phyloP scores from a whole-genome alignment of 2,888 invertebrate genomes.

The Rotaria sp. region DNA sequence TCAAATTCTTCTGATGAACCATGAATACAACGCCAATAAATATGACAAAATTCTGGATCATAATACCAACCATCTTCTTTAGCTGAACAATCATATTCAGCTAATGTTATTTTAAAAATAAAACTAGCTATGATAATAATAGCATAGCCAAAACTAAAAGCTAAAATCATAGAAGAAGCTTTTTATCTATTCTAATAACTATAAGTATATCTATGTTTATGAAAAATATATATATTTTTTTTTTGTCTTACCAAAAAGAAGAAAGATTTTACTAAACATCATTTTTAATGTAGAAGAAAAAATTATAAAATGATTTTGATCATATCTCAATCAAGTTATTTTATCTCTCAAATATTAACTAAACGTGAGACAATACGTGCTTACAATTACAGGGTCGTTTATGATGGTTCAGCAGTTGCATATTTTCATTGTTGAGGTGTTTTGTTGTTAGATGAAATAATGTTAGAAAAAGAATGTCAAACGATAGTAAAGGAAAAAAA shows the following conservation, averaged over 20 bases:
- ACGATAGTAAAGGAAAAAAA: background rate
- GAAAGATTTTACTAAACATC: background rate
- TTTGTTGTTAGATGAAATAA: background rate
- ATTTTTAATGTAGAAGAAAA: background rate
- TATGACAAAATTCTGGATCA: constrained; percentile 40
- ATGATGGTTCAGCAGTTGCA: background rate
- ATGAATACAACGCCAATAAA: constrained; percentile 40
- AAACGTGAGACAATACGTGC: background rate
- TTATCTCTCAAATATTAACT: background rate
- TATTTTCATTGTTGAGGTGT: constrained; percentile 12
- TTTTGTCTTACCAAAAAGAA: background rate
- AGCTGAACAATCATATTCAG: constrained; percentile 35
- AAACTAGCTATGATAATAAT: background rate
- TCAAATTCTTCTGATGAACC: constrained; percentile 40
- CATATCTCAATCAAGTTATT: background rate
- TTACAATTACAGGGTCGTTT: constrained; percentile 6
- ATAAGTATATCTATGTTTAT: background rate
- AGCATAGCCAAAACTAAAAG: background rate
- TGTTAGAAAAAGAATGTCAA: background rate
- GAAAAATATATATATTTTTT: too few relatives aligned
- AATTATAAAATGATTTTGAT: background rate
- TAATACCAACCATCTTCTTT: constrained; percentile 39
- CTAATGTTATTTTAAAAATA: background rate
- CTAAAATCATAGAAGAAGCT: background rate
- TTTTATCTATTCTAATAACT: background rate